Evolutionary conservation across 2,113 vertebrate genomes (phyloP).

Genomic region (Cyanistes caeruleus): DNA sequence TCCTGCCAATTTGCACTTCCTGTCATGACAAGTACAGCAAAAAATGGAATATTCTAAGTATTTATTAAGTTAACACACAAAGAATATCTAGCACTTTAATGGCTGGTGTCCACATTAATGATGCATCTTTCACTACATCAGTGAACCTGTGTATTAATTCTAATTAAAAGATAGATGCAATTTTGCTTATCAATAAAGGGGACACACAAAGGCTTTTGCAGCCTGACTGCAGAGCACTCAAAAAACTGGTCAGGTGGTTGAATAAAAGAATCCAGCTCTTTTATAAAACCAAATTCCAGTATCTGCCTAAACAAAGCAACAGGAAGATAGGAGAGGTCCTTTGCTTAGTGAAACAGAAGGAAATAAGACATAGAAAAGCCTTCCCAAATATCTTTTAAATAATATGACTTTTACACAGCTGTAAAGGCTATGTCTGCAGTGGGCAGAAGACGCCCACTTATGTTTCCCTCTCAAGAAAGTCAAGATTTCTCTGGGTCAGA

Average conservation of each 20-base stretch:
- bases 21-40: background rate
- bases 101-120: background rate
- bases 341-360: background rate
- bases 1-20: conserved; percentile 25
- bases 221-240: too few relatives aligned
- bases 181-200: too few relatives aligned
- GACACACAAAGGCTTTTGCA: too few relatives aligned
- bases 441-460: background rate
- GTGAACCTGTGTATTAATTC: background rate
- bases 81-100: background rate
- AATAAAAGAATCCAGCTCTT: too few relatives aligned
- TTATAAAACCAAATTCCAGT: too few relatives aligned
- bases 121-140: background rate
- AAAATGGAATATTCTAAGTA: background rate
- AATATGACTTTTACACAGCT: background rate
- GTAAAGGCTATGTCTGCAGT: background rate
- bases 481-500: background rate
- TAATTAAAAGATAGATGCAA: too few relatives aligned
- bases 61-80: background rate
- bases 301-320: background rate
- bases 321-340: background rate
- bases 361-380: background rate
- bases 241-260: too few relatives aligned
- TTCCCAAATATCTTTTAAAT: background rate
- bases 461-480: background rate